These are phyloP conservation scores for Sipunculus nudus DNA, from an alignment of 2,888 invertebrate genomes.

Conservation along the genomic window DNA sequence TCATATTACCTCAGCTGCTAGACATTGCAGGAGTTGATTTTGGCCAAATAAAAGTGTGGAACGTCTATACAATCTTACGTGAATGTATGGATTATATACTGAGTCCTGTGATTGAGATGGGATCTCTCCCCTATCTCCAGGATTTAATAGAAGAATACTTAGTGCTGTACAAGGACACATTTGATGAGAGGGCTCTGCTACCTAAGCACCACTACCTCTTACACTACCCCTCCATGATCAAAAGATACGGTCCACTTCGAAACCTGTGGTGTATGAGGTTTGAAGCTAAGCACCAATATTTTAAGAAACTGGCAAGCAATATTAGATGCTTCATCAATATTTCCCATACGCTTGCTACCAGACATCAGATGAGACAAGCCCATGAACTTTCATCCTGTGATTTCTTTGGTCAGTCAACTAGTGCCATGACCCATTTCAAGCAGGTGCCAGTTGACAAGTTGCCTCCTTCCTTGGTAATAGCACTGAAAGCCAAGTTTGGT, in stretches of 20 bases:
- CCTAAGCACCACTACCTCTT: slow-evolving; percentile 31
- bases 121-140: slow-evolving; percentile 16
- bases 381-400: no score
- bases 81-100: slow-evolving; percentile 22
- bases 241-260: slow-evolving; percentile 32
- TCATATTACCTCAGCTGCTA: no score
- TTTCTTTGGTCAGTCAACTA: no score
- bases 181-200: slow-evolving; percentile 10
- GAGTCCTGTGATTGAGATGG: slow-evolving; percentile 5
- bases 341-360: slow-evolving; percentile 15
- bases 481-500: no score
- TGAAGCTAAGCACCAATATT: slow-evolving; percentile 36
- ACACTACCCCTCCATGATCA: slow-evolving; percentile 31
- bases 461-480: no score
- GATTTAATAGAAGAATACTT: slow-evolving; percentile 13
- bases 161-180: slow-evolving; percentile 5
- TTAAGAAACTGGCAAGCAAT: slow-evolving; percentile 30
- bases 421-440: no score
- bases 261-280: slow-evolving; percentile 36
- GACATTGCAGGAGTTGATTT: no score
- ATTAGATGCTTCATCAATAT: slow-evolving; percentile 32
- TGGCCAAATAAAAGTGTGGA: no score
- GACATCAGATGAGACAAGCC: slow-evolving; percentile 31
- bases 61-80: no score
- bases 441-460: no score